Base-by-base conservation (phyloP, 2,888 invertebrate genomes). In the Andrena dorsata region DNA sequence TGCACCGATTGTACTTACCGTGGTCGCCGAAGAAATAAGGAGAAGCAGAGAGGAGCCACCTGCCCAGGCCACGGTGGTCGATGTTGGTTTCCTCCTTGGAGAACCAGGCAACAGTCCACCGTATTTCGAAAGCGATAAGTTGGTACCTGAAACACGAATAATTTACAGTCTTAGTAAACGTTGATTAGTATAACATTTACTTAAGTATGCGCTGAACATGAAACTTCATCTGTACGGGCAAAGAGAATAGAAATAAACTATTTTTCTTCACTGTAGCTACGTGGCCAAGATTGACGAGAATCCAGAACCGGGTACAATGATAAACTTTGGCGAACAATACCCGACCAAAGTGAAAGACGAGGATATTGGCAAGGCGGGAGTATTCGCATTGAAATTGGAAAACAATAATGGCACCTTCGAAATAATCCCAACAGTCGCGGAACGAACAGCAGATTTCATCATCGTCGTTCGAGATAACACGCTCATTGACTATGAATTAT, bases 331-430 rank as follows among this genome's bases (percentile, higher is more conserved):
- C 81, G 97, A 97, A 88, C 96, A 96, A 0, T 97, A 97, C 93
- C 95, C 96, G 75, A 96, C 97, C 2, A 95, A 95, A 94, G 96
- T 97, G 7, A 96, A 96, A 84, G 97, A 97, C 91, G 97, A 97
- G 90, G 97, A 97, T 90, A 95, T 96, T 82, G 97, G 97, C n/a
- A 97, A 97, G 92, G 97, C 97, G 89, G 97, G 97, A 6, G 97
- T 98, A 7, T 97, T 98, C 92, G 96, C 97, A 0, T 94, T 98
- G 41, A 96, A 96, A 51, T 94, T 98, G 85, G 95, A 96, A 16
- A 97, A 97, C 79, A 97, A 97, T 92, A 98, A 98, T 92, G 97
- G 97, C 49, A 98, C 98, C 3, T 99, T 99, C 92, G 98, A 98
- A 93, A 96, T 99, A 76, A 95, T 96, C 6, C 98, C 98, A 0